These are phyloP conservation scores for Sebastes nivosus DNA, from an alignment of 2,797 vertebrate genomes.

Conservation along the genomic window DNA sequence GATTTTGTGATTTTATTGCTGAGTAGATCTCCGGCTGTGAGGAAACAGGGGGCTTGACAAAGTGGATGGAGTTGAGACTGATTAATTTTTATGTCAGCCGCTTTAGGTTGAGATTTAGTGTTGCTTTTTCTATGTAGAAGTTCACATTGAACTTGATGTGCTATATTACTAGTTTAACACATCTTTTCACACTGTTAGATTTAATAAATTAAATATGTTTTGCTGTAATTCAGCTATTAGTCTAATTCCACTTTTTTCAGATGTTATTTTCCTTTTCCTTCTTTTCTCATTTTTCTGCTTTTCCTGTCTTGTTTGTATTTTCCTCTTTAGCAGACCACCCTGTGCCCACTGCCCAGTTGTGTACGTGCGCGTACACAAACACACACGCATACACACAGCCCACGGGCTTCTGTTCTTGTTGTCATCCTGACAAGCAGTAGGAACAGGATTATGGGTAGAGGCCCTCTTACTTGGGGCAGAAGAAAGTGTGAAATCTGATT, in stretches of 20 bases:
- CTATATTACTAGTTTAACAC: background rate
- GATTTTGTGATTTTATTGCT: background rate
- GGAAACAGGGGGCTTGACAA: background rate
- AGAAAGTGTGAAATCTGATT: constrained; percentile 77
- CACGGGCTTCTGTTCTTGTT: constrained; percentile 58
- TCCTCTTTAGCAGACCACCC: constrained; percentile 17
- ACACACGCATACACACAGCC: constrained; percentile 15
- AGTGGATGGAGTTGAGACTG: background rate
- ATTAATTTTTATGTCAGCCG: background rate
- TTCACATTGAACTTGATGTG: background rate
- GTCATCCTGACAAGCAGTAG: constrained; percentile 71
- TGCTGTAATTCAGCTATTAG: background rate
- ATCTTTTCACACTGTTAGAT: background rate
- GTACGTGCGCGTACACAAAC: background rate
- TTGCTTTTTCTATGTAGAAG: background rate
- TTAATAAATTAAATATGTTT: background rate
- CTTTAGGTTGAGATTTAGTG: background rate
- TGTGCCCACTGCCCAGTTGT: background rate
- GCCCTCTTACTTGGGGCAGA: constrained; percentile 52
- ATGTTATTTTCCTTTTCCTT: background rate
- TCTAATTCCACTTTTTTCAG: background rate
- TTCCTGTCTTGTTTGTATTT: constrained; percentile 9
- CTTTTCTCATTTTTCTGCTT: background rate
- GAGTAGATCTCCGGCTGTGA: background rate
- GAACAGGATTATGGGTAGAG: constrained; percentile 66